Evolutionary conservation across 2,113 vertebrate genomes (phyloP), one percentile per base, ranked within the genome.

Genomic region (Myiopsitta monachus): DNA sequence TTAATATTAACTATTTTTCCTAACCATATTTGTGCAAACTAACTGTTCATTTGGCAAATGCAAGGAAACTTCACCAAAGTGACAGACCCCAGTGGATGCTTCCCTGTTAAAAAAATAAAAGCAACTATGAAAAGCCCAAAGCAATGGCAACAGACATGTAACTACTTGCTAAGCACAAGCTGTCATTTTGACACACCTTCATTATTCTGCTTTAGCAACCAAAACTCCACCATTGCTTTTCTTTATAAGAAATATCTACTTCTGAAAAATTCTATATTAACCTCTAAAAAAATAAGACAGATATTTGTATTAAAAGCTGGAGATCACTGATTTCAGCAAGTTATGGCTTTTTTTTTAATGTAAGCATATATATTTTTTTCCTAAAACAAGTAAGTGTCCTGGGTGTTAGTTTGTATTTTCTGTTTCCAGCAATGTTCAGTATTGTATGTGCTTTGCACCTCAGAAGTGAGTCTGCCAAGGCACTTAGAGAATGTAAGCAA

Each of bases 381-480:
- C 96, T 97, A 95, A 94, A 97, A 94, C 68, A 97, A 97, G 70
- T 96, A 98, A 98, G 96, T 97, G 95, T 97, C 96, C 95, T 97
- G 95, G 96, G 92, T 97, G 96, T 94, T 96, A 96, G 94, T 95
- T 90, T 64, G 43, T 96, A 77, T 95, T 90, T 93, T 96, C 77
- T 85, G 81, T 96, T 97, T 98, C 89, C 96, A 98, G 97, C 97
- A 97, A 97, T 93, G 88, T 95, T 98, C 95, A 97, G 95, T 97
- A 88, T 57, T 85, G 72, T 96, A 93, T 98, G 97, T 98, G 98
- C 97, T 98, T 96, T 97, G 97, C 97, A 98, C 95, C 96, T 98
- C 96, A 98, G 97, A 98, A 98, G 93, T 90, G 95, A 98, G 96
- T 96, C 93, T 98, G 96, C 97, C 97, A 98, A 98, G 98, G 98